Percentiles rank a stretch among this genome's conserved stretches.
These are phyloP conservation scores for Pollenia amentaria DNA, from an alignment of 2,888 invertebrate species.

Conservation along the genomic window DNA sequence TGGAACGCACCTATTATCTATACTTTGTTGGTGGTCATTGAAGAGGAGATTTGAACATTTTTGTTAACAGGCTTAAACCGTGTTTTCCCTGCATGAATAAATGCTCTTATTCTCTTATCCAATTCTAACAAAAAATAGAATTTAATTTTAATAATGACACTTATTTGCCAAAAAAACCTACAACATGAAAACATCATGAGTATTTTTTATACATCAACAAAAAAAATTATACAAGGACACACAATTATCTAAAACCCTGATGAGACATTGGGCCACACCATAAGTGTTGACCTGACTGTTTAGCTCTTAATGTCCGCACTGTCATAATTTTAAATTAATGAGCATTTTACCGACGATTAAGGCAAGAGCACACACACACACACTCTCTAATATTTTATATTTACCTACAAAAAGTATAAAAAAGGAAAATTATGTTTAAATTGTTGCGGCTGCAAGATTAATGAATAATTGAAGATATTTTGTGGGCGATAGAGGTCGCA, in stretches of 20 bases:
- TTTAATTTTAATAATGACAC: conserved; percentile 30
- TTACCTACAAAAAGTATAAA: conserved; percentile 4
- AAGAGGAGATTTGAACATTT: no score
- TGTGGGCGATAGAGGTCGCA: no score
- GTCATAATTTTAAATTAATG: conserved; percentile 40
- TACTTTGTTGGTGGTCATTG: no score
- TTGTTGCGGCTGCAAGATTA: conserved; percentile 44
- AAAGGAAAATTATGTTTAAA: conserved; percentile 40
- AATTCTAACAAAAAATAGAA: conserved; percentile 11
- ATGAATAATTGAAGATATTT: conserved; percentile 45
- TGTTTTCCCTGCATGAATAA: no score
- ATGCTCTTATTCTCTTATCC: no score
- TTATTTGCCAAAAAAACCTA: background rate
- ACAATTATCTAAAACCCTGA: conserved; percentile 5
- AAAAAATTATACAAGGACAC: background rate
- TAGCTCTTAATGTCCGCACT: background rate
- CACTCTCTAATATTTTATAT: background rate
- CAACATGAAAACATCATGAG: background rate
- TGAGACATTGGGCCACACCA: conserved; percentile 1
- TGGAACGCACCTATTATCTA: no score
- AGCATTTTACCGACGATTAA: conserved; percentile 14
- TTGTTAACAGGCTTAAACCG: no score
- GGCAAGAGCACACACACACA: background rate
- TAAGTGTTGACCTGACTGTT: background rate
- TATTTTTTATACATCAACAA: conserved; percentile 1